Evolutionary conservation across 2,113 vertebrate genomes (phyloP).

Genomic region (Percopsis transmontana): DNA sequence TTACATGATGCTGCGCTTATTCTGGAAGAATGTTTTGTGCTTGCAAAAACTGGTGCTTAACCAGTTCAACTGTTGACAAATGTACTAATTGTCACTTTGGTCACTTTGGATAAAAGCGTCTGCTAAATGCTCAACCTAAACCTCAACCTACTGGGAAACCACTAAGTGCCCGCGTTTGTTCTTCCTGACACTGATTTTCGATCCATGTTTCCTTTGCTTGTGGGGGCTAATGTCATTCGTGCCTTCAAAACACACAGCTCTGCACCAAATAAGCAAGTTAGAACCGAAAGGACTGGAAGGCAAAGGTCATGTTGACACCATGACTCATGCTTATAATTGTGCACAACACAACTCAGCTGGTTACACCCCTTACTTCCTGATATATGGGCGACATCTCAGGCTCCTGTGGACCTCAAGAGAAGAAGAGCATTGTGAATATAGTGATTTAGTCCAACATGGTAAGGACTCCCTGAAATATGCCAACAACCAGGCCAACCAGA

Average conservation of each 20-base stretch:
- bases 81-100: no score
- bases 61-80: no score
- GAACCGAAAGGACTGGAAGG: no score
- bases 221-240: neutral
- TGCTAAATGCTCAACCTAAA: no score
- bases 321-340: slow-evolving; percentile 30
- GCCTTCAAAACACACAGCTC: neutral
- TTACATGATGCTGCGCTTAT: no score
- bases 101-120: no score
- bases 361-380: neutral
- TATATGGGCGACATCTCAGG: slow-evolving; percentile 4
- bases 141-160: neutral
- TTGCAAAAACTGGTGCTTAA: no score
- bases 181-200: neutral
- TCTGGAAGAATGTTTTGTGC: no score
- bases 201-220: neutral
- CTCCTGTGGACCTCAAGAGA: neutral
- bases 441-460: neutral
- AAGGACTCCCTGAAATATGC: neutral
- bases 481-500: slow-evolving; percentile 11
- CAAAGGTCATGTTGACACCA: slow-evolving; percentile 1
- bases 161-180: neutral
- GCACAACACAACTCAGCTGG: slow-evolving; percentile 6
- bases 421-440: neutral
- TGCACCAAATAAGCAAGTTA: no score